Evolutionary conservation across 2,113 vertebrate genomes (phyloP), one percentile per base, ranked within the genome.

Genomic region (Tylochromis polylepis): DNA sequence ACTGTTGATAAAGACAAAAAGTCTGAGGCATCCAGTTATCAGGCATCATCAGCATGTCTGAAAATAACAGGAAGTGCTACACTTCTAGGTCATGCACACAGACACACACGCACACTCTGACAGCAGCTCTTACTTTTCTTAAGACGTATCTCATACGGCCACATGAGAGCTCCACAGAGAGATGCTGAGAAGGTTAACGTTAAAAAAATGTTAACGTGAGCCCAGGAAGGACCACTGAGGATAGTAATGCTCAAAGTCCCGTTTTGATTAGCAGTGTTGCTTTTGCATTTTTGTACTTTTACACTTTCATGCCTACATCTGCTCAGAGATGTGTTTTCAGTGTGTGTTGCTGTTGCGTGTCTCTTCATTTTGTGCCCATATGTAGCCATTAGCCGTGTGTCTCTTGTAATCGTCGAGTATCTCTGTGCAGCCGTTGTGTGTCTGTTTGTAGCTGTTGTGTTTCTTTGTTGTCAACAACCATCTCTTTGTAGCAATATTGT

Each of bases 21-120:
- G 24, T 75, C 24, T 3, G 41, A 89, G 53, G 57, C 91, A 75
- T 90, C 80, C 60, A 70, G 27, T 90, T 92, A 94, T 93, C 94
- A 88, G 70, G 9, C 87, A 65, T 60, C 87, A 90, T 92, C 94
- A 85, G 82, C 81, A 56, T 59, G 88, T 89, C 89, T 90, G 88
- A 80, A 83, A 89, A 89, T 79, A 94, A 91, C 94, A 94, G 94
- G 94, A 95, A 94, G 91, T 92, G 81, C 65, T 82, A 11, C 78
- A 83, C 57, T 58, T 83, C 53, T 46, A 78, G 34, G 65, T 85
- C 78, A 36, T 6, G 38, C 55, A 70, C 43, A 53, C 67, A 46
- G 11, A 59, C 36, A 16, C n/a, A 11, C 38, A 58, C 57, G 70
- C 60, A 58, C 72, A 82, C 81, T 49, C 59, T 24, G 7, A 75